Base-by-base conservation (phyloP, 2,797 vertebrate species). In the Buphagus erythrorhynchus region DNA sequence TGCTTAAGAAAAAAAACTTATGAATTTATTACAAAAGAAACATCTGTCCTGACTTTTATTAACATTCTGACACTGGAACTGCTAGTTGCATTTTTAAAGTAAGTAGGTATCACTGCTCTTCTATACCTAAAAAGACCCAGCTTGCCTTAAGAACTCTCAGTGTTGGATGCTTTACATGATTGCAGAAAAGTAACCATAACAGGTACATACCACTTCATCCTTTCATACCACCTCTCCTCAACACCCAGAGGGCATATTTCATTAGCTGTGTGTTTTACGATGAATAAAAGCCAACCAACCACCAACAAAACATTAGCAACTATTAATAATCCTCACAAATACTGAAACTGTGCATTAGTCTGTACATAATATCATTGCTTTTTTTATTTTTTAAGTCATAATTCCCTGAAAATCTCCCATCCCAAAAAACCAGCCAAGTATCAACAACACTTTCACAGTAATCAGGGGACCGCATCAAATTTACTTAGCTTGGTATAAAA, bases 11-110 rank as follows among this genome's bases (percentile, higher is more conserved):
- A 94, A 81, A 94, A 69, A 36, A 17, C 11, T 13, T 71, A 76
- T 2, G 19, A 67, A 83, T 73, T 66, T 67, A 88, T 71, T 91
- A 79, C 42, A 74, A 88, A 89, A 42, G 26, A 61, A 93, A 92
- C 71, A 93, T 82, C 81, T 96, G 71, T 28, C 45, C 26, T 74
- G 45, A 33, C 21, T 63, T 85, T 71, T 59, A 38, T 79, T 87
- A 76, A 82, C 82, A 58, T 11, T 66, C 29, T 38, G 16, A 68
- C 14, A 57, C 1, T 35, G 48, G 24, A 59, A 89, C 15, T 6
- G 11, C 5, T 48, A 29, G 16, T n/a, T 4, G 1, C 11, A 48
- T 59, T 85, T 88, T 76, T 43, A 14, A 71, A 66, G 6, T 17
- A 59, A 51, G 15, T 21, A 57, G 19, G 18, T 38, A 7, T 38